Conservation (phyloP, 1,140 invertebrate species). For the Akabosia matsudoensis region DNA sequence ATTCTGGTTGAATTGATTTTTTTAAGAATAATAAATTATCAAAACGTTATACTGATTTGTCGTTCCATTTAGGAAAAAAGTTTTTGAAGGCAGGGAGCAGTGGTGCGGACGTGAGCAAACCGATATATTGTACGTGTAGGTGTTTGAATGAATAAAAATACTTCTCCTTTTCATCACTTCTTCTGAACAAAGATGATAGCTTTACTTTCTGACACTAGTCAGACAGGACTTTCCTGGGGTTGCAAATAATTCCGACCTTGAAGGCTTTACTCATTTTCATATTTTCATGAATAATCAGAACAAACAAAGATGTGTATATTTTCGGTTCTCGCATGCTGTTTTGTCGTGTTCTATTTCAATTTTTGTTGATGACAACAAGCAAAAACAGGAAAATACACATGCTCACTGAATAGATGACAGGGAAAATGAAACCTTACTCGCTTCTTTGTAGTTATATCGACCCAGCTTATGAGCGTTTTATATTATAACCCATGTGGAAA, state of each 20-base stretch:
- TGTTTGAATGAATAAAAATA: neutral
- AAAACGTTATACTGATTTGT: slow-evolving; percentile 10
- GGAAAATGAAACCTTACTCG: slow-evolving; percentile 4
- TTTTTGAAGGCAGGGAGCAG: neutral
- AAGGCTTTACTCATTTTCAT: neutral
- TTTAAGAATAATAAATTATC: slow-evolving; percentile 23
- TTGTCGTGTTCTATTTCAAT: slow-evolving; percentile 18
- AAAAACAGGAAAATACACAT: too few relatives aligned
- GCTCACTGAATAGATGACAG: slow-evolving; percentile 17
- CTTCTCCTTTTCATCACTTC: neutral
- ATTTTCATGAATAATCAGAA: too few relatives aligned
- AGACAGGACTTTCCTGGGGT: too few relatives aligned
- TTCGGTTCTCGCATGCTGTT: neutral
- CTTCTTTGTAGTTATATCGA: slow-evolving; percentile 7
- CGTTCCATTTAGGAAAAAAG: neutral
- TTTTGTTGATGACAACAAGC: slow-evolving; percentile 17
- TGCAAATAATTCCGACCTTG: neutral
- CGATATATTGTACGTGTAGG: neutral
- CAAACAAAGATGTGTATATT: too few relatives aligned
- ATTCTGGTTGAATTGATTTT: too few relatives aligned
- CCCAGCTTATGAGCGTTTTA: too few relatives aligned
- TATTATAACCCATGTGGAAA: too few relatives aligned
- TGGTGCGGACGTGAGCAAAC: neutral
- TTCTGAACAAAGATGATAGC: too few relatives aligned
- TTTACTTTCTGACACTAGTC: too few relatives aligned